A percentile compares a stretch with the other conserved stretches of the same genome.
These are phyloP conservation scores for Orthonevra nobilis DNA, from an alignment of 2,888 invertebrate species.

Conservation along the genomic window DNA sequence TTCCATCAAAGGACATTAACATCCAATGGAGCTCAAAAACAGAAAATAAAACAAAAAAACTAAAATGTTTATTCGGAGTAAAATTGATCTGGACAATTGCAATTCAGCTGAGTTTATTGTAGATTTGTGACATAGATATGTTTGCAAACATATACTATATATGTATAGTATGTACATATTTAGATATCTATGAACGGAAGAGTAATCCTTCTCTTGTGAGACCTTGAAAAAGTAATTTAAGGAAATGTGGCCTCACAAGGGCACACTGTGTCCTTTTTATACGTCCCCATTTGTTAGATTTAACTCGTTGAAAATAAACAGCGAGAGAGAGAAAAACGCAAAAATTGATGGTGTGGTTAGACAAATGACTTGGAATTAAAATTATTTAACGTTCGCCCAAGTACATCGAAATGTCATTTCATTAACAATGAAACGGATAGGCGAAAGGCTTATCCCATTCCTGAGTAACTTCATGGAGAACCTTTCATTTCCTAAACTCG, in stretches of 20 bases:
- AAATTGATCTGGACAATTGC: conserved; percentile 33
- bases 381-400: conserved; percentile 10
- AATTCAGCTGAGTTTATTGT: conserved; percentile 19
- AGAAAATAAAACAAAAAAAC: neutral
- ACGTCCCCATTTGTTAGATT: conserved; percentile 33
- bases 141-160: too few relatives aligned
- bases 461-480: conserved; percentile 15
- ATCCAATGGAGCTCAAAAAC: conserved; percentile 6
- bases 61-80: neutral
- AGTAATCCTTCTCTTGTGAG: conserved; percentile 9
- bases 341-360: neutral
- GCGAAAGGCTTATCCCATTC: conserved; percentile 25
- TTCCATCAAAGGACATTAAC: conserved; percentile 17
- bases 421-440: conserved; percentile 50
- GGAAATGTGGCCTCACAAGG: conserved; percentile 1
- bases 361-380: conserved; percentile 37
- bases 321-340: too few relatives aligned
- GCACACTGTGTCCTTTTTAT: conserved; percentile 7
- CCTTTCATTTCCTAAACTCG: conserved; percentile 7
- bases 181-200: neutral
- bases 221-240: conserved; percentile 34
- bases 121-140: too few relatives aligned
- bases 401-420: conserved; percentile 48
- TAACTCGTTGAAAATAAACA: conserved; percentile 11
- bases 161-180: too few relatives aligned